phyloP scores from a whole-genome alignment of 1,140 invertebrate species.

The Nasonia vitripennis region DNA sequence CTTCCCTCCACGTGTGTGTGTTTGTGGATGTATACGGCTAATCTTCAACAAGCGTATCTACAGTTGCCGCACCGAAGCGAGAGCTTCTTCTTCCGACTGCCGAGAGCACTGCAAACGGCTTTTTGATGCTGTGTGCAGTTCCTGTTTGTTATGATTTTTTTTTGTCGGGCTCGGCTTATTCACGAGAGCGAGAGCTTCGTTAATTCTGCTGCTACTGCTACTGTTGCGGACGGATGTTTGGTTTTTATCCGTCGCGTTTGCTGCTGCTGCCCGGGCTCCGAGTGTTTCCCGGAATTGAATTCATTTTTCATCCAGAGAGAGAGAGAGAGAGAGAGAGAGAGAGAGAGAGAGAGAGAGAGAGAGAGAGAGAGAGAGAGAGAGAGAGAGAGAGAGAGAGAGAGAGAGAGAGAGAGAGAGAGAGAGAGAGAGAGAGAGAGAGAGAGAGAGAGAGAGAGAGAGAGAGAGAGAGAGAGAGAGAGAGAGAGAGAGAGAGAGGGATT shows the following conservation, averaged over 20 bases:
- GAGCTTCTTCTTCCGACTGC: not conserved
- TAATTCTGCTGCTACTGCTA: not conserved
- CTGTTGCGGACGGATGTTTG: not conserved
- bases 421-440: not conserved
- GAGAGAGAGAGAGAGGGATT: not conserved
- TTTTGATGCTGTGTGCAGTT: not conserved
- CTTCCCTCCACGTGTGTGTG: not conserved
- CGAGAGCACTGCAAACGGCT: not conserved
- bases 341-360: not conserved
- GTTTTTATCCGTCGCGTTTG: not conserved
- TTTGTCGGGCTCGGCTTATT: not conserved
- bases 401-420: not conserved
- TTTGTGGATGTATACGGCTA: not conserved
- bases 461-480: not conserved
- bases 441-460: not conserved
- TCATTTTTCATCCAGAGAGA: not conserved
- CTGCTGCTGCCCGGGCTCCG: too few relatives aligned
- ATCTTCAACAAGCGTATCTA: slow-evolving; percentile 1
- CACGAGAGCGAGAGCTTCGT: not conserved
- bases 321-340: too few relatives aligned
- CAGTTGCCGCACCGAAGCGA: not conserved
- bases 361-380: not conserved
- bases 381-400: not conserved
- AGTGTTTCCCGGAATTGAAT: not conserved
- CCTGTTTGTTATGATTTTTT: not conserved